Evolutionary conservation across 2,797 vertebrate species (phyloP).

Genomic region (Apodemus agrarius): DNA sequence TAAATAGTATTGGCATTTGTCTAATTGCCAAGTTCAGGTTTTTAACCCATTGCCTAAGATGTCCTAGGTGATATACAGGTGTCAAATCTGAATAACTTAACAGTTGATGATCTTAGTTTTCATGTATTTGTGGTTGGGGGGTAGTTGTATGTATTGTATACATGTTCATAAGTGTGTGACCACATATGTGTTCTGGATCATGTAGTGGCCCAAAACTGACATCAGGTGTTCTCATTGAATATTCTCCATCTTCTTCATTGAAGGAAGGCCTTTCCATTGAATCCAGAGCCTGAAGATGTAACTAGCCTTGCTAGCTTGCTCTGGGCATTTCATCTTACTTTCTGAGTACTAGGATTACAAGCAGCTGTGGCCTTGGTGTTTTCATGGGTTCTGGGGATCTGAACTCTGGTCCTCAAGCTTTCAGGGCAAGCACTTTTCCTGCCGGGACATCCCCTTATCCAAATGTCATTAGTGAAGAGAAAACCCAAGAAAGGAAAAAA

Average conservation of each 20-base stretch:
- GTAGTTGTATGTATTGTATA: neutral
- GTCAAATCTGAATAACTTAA: neutral
- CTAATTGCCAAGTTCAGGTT: neutral
- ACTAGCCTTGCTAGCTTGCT: too few relatives aligned
- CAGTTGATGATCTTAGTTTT: neutral
- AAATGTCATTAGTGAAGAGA: neutral
- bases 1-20: neutral
- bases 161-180: neutral
- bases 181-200: neutral
- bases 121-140: neutral
- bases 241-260: neutral
- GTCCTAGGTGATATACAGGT: neutral
- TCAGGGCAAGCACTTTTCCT: neutral
- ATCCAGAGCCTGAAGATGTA: neutral
- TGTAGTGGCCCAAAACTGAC: neutral
- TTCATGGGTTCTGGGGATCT: neutral
- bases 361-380: neutral
- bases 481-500: constrained; percentile 3
- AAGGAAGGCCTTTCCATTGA: neutral
- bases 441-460: neutral
- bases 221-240: neutral
- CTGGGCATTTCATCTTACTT: neutral
- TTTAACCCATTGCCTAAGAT: neutral
- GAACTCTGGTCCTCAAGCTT: neutral
- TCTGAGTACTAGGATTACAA: neutral